Evolutionary conservation across 2,888 invertebrate genomes (phyloP).

Genomic region (Metellina segmentata): DNA sequence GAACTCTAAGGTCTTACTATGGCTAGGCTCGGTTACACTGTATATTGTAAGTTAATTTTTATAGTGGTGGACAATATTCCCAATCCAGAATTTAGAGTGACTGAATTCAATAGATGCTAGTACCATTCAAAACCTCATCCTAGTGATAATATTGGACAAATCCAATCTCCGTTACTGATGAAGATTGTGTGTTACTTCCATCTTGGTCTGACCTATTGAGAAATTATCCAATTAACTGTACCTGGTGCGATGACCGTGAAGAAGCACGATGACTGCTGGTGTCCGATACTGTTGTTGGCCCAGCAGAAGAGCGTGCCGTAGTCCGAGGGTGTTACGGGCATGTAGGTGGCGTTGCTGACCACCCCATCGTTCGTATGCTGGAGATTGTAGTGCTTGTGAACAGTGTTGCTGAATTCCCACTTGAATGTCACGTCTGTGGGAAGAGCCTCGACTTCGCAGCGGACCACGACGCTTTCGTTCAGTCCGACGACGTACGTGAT

Average conservation of each 20-base stretch:
- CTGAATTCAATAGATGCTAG: no score
- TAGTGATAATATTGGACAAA: neutral
- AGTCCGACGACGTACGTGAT: slow-evolving; percentile 68
- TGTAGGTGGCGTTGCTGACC: slow-evolving; percentile 72
- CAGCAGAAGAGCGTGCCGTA: slow-evolving; percentile 74
- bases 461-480: slow-evolving; percentile 64
- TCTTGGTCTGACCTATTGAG: neutral
- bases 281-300: slow-evolving; percentile 72
- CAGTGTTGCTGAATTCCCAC: slow-evolving; percentile 76
- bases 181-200: neutral
- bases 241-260: slow-evolving; percentile 75
- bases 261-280: slow-evolving; percentile 73
- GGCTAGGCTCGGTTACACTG: no score
- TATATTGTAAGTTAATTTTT: no score
- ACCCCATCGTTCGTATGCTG: slow-evolving; percentile 59
- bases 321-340: slow-evolving; percentile 52
- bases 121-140: no score
- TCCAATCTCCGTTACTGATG: neutral
- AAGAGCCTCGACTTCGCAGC: slow-evolving; percentile 71
- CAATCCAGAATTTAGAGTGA: no score
- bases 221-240: neutral
- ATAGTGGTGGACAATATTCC: no score
- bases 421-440: slow-evolving; percentile 71
- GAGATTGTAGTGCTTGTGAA: slow-evolving; percentile 70
- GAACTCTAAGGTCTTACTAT: no score